Evolutionary conservation across 2,797 vertebrate species (phyloP), one percentile per base, ranked within the genome.

Genomic region (Leucoraja ocellata): DNA sequence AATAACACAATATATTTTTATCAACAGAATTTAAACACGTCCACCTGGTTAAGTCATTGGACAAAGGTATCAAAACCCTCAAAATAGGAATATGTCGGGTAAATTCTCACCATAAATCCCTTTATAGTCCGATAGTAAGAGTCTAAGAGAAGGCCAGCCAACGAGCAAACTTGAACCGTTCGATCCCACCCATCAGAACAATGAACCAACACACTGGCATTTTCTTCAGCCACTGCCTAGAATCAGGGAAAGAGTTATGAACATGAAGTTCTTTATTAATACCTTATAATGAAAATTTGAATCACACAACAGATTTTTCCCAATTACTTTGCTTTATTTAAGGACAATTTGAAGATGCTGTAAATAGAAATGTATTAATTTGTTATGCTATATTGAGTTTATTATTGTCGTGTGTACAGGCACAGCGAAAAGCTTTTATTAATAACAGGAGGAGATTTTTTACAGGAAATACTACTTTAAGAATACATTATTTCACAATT

Each of bases 101-200:
- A 54, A 71, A 63, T 77, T 93, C 96, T 96, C 95, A 98, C 97
- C 97, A 97, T 97, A 93, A 98, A 95, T 94, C 97, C 97, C 94
- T 96, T 96, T 54, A 97, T 96, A 13, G 97, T 97, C 93, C 97
- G 96, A 94, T 97, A 97, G 94, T 97, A 97, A 0, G 97, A 96
- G 93, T 98, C 97, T 80, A 98, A 93, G 25, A 97, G 95, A 78
- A 98, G 95, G 81, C 95, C 94, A 11, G 96, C 97, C 93, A 98
- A 93, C 10, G 97, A 97, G 95, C 97, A 98, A 36, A 97, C 97
- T 94, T 97, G 97, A 0, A 97, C 96, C 0, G 97, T 97, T 86
- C 96, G 96, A 78, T 97, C 97, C 97, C 97, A 97, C 6, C 97
- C 97, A 1, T 98, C 97, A 0, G 97, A 97, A 94, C 97, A 97